Percentiles rank a stretch among this genome's conserved stretches.
phyloP scores from a whole-genome alignment of 2,888 invertebrate species.

The Melinopterus prodromus region DNA sequence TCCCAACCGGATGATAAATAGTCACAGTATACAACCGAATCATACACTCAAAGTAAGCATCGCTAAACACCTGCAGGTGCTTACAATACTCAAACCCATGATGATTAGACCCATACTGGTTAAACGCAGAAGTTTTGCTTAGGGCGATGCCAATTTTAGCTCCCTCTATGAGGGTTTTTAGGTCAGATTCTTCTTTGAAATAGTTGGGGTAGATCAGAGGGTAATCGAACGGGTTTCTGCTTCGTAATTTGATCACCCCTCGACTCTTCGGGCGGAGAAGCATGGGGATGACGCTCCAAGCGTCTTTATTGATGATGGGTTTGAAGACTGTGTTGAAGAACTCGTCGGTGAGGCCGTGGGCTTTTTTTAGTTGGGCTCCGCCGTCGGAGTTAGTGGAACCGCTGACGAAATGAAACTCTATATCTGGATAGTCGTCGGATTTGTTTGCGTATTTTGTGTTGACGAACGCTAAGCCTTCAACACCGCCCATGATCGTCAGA shows the following conservation, averaged over 20 bases:
- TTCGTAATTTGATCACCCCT: constrained; percentile 83
- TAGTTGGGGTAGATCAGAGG: constrained; percentile 95
- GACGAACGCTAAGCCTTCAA: constrained; percentile 85
- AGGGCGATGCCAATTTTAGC: constrained; percentile 84
- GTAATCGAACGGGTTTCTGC: constrained; percentile 85
- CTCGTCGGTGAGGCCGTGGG: constrained; percentile 77
- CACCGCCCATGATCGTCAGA: constrained; percentile 86
- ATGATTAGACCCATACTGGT: constrained; percentile 74
- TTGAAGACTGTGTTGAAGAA: constrained; percentile 80
- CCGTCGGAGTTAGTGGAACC: constrained; percentile 89
- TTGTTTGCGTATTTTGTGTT: constrained; percentile 86
- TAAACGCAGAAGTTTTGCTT: constrained; percentile 81
- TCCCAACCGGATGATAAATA: constrained; percentile 87
- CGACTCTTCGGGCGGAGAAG: constrained; percentile 83
- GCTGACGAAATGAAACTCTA: constrained; percentile 89
- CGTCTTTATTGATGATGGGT: constrained; percentile 78
- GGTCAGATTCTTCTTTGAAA: constrained; percentile 80
- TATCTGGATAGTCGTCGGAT: constrained; percentile 85
- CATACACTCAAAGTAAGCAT: constrained; percentile 89
- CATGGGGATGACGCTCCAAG: constrained; percentile 87
- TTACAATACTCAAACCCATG: constrained; percentile 83
- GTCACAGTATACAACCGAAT: constrained; percentile 83
- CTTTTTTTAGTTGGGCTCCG: constrained; percentile 81
- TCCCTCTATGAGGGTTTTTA: constrained; percentile 83
- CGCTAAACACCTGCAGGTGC: constrained; percentile 72